Conservation (phyloP, 1,140 invertebrate genomes). For the Lordiphosa clarofinis region DNA sequence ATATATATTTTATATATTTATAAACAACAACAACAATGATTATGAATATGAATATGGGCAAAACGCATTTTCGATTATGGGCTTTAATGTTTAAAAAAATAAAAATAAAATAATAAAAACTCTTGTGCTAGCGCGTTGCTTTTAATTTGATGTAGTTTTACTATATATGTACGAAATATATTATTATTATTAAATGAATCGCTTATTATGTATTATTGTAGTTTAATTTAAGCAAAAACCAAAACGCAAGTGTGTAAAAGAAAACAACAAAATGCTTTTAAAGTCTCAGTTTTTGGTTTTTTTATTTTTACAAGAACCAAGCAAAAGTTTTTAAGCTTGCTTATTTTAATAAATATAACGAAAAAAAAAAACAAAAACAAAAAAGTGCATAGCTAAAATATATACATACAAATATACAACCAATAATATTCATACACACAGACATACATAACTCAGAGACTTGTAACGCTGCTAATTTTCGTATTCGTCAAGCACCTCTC, state of each 20-base stretch:
- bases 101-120: constrained; percentile 12
- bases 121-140: constrained; percentile 56
- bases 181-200: constrained; percentile 63
- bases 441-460: constrained; percentile 17
- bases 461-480: constrained; percentile 60
- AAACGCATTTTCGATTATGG: constrained; percentile 68
- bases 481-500: constrained; percentile 66
- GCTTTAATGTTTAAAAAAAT: constrained; percentile 68
- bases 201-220: constrained; percentile 77
- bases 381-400: constrained; percentile 63
- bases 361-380: constrained; percentile 54
- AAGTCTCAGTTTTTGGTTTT: constrained; percentile 49
- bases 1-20: too few relatives aligned
- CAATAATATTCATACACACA: constrained; percentile 27
- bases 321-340: constrained; percentile 73
- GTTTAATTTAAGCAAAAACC: constrained; percentile 78
- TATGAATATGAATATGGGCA: constrained; percentile 50
- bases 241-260: constrained; percentile 27
- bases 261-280: constrained; percentile 75
- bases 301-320: constrained; percentile 74
- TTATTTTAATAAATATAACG: constrained; percentile 62
- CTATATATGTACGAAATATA: constrained; percentile 54
- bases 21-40: too few relatives aligned
- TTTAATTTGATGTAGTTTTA: constrained; percentile 72
- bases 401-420: constrained; percentile 36